A percentile compares a stretch with the other conserved stretches of the same genome.
Conservation (phyloP, 2,888 invertebrate genomes). For the Steromphala cineraria region DNA sequence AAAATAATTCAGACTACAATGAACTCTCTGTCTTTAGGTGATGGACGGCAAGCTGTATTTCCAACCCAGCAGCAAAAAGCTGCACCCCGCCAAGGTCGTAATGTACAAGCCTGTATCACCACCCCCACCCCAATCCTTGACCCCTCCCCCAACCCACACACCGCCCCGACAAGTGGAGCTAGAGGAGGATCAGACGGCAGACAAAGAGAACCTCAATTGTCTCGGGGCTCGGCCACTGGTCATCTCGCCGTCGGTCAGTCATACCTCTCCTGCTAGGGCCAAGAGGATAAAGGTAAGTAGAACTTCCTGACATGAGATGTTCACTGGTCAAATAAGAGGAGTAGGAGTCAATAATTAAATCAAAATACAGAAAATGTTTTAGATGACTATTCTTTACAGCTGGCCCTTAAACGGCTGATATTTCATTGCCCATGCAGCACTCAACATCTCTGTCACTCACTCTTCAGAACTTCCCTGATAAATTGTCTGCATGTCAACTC, state of each 20-base stretch:
- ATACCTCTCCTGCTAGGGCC: conserved; percentile 12
- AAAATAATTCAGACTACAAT: too few species aligned
- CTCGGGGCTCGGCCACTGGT: background rate
- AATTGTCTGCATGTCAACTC: too few species aligned
- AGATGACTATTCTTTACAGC: too few species aligned
- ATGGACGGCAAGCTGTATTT: conserved; percentile 63
- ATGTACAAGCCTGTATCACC: conserved; percentile 47
- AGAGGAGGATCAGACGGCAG: background rate
- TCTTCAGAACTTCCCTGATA: too few species aligned
- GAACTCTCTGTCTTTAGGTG: conserved; percentile 39
- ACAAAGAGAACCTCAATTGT: conserved; percentile 18
- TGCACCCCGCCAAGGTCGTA: conserved; percentile 54
- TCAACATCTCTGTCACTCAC: too few species aligned
- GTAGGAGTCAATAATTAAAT: too few species aligned
- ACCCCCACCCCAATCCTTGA: background rate
- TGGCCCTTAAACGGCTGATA: too few species aligned
- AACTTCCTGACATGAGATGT: too few species aligned
- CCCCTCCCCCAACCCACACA: conserved; percentile 1
- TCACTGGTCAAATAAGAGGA: too few species aligned
- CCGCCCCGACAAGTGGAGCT: background rate
- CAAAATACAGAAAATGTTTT: too few species aligned
- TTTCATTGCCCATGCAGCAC: too few species aligned
- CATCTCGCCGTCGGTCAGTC: conserved; percentile 16
- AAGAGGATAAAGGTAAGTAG: conserved; percentile 14
- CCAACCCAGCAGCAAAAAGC: conserved; percentile 54